phyloP scores from a whole-genome alignment of 2,888 invertebrate genomes.

The Tupiocoris notatus region DNA sequence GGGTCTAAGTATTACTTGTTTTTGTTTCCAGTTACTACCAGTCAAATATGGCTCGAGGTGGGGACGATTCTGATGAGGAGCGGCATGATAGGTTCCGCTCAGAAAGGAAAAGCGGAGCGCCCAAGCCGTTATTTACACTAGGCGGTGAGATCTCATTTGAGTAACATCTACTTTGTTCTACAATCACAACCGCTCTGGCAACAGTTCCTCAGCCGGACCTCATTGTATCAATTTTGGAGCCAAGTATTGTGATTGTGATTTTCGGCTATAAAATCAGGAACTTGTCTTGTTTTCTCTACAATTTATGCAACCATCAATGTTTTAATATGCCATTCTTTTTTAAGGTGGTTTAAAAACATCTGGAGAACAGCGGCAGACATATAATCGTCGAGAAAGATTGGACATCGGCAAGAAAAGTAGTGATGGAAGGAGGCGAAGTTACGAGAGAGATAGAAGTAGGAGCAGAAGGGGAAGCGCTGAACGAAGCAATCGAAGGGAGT shows the following conservation, averaged over 20 bases:
- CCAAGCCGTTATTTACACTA: background rate
- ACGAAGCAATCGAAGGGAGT: background rate
- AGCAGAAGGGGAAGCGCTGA: background rate
- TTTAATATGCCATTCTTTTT: too few species aligned
- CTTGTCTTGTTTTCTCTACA: background rate
- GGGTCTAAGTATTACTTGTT: too few species aligned
- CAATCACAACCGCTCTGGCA: too few species aligned
- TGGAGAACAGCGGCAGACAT: too few species aligned
- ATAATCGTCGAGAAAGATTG: too few species aligned
- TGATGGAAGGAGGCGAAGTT: slow-evolving; percentile 32
- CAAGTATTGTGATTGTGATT: background rate
- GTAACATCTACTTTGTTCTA: too few species aligned
- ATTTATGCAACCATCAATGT: too few species aligned
- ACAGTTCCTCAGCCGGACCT: background rate
- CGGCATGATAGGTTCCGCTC: slow-evolving; percentile 46
- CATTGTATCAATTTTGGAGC: background rate
- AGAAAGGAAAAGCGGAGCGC: slow-evolving; percentile 34
- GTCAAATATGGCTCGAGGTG: slow-evolving; percentile 41
- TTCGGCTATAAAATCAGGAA: background rate
- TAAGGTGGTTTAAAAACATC: too few species aligned
- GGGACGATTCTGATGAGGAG: slow-evolving; percentile 44
- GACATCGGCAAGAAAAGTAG: too few species aligned
- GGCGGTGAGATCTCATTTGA: too few species aligned
- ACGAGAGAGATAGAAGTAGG: slow-evolving; percentile 13
- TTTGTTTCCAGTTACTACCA: background rate